Conservation (phyloP, 2,888 invertebrate genomes). For the Cheilosia scutellata region DNA sequence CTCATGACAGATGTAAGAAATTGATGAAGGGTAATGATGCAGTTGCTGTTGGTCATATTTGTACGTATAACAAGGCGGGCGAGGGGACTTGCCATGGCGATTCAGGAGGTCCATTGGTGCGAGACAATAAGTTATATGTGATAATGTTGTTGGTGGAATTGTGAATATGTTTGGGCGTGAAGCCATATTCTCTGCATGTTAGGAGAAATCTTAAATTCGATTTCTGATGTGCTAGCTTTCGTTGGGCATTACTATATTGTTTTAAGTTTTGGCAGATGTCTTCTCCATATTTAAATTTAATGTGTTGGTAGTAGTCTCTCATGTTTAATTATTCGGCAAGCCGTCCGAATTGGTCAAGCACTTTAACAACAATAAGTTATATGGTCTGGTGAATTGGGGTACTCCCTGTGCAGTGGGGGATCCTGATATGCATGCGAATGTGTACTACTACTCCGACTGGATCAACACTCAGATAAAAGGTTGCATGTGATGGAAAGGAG, state of each 20-base stretch:
- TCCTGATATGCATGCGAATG: slow-evolving; percentile 81
- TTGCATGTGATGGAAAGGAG: background rate
- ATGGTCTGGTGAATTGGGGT: slow-evolving; percentile 82
- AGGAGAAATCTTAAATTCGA: no score
- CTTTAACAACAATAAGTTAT: slow-evolving; percentile 79
- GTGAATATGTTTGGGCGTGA: no score
- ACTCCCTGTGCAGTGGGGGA: slow-evolving; percentile 80
- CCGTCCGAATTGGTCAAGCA: no score
- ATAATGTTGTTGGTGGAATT: no score
- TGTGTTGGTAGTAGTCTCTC: no score
- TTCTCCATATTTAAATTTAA: no score
- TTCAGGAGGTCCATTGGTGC: slow-evolving; percentile 81
- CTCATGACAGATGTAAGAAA: slow-evolving; percentile 85
- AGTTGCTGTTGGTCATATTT: slow-evolving; percentile 86
- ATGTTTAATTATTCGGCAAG: no score
- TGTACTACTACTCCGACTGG: slow-evolving; percentile 80
- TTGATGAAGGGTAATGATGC: slow-evolving; percentile 83
- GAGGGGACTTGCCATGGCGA: slow-evolving; percentile 84
- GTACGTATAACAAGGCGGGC: slow-evolving; percentile 85
- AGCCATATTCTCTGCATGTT: no score
- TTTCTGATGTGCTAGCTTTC: no score
- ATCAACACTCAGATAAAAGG: slow-evolving; percentile 74
- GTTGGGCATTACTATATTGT: no score
- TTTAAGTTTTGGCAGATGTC: no score
- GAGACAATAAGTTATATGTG: slow-evolving; percentile 79